Base-by-base conservation (phyloP, 1,140 invertebrate species). In the Drosophila subobscura region DNA sequence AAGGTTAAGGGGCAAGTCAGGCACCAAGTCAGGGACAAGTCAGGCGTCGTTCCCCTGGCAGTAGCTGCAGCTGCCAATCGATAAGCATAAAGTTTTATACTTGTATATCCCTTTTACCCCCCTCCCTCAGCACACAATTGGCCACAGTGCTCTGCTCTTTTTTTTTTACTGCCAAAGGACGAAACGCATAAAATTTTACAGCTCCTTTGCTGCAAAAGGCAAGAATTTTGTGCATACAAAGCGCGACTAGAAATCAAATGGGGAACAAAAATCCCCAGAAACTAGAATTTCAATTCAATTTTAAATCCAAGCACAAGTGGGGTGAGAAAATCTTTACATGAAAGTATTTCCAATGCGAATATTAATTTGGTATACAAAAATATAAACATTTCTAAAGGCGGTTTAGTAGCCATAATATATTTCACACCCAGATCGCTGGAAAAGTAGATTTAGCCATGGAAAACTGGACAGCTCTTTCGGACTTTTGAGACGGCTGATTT, bases 131-230 rank as follows among this genome's bases (percentile, higher is more conserved):
- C 73, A 42, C 52, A 63, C 61, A 73, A 79, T 72, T 73, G 57
- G 56, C 70, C 54, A 72, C 72, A 79, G 75, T 79, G 68, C 66
- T 72, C 65, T 70, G 56, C 50, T 51, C 37, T 47, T 44, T 40
- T 16, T 23, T 7, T 23, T 49, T 22, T 53, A 16, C 25, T 33
- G 14, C 37, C 51, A 58, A 52, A 40, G 42, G 22, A 40, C 23
- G 41, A 88, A 88, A 88, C 46, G 57, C 80, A 81, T 85, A 86
- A 85, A 85, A 85, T 63, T 85, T 85, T 85, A 85, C 51, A 81
- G 70, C 77, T 64, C 73, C 77, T 71, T 71, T 66, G 83, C 59
- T 86, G 81, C 72, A 16, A 66, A 74, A 27, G 10, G 67, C 70
- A 72, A 56, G 70, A 72, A 66, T 81, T 77, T 85, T 86, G 56